These are phyloP conservation scores for Elanoides forficatus DNA, from an alignment of 2,113 vertebrate species.

Conservation along the genomic window DNA sequence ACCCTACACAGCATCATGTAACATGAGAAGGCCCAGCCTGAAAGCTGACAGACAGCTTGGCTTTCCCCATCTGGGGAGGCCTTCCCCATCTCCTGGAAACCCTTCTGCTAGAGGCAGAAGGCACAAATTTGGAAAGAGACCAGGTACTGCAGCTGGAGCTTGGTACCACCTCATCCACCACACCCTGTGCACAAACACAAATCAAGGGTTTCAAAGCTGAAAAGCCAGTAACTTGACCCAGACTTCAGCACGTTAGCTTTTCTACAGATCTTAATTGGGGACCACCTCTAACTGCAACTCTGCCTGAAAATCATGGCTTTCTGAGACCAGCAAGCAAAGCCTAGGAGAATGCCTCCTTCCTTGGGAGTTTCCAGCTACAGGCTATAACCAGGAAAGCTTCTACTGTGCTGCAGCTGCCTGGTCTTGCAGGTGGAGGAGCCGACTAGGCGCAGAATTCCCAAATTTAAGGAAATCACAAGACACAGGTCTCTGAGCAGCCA, in stretches of 20 bases:
- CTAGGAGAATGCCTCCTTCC: not conserved
- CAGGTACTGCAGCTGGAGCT: fast-evolving
- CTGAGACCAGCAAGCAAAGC: not conserved
- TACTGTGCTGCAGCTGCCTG: not conserved
- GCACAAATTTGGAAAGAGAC: not conserved
- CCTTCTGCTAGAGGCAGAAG: not conserved
- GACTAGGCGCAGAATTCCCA: not conserved
- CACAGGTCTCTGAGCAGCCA: not conserved
- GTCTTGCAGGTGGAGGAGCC: not conserved
- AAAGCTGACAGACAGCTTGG: not conserved
- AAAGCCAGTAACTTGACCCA: not conserved
- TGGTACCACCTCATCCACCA: not conserved
- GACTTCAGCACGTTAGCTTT: not conserved
- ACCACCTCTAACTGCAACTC: not conserved
- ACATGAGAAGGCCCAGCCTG: not conserved
- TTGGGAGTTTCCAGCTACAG: not conserved
- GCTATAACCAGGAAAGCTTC: not conserved
- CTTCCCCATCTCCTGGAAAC: not conserved
- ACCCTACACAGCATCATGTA: not conserved
- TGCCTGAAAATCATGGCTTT: not conserved
- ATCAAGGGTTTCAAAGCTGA: not conserved
- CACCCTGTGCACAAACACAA: not conserved
- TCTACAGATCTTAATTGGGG: not conserved
- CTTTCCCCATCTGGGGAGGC: not conserved
- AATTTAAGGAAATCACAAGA: not conserved